Evolutionary conservation across 2,113 vertebrate species (phyloP).

Genomic region (Notothenia rossii): DNA sequence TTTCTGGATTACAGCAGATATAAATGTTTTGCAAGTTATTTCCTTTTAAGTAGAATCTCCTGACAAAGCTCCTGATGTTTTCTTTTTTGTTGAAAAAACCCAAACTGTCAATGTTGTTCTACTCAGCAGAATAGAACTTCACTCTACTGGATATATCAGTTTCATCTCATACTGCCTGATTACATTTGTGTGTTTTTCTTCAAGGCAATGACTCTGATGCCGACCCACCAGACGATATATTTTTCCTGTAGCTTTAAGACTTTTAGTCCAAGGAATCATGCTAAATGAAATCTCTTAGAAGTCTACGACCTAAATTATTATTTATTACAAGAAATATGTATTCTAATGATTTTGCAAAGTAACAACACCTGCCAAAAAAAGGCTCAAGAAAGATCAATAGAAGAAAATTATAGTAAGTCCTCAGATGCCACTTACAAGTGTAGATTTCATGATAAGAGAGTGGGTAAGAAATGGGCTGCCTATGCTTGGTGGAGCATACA

Average conservation of each 20-base stretch:
- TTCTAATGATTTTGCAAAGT: neutral
- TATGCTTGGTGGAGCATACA: constrained; percentile 17
- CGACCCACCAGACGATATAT: neutral
- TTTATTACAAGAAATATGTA: too few relatives aligned
- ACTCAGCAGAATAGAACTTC: neutral
- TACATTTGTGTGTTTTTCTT: constrained; percentile 13
- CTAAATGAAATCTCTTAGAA: neutral
- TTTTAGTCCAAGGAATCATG: neutral
- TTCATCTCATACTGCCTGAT: constrained; percentile 13
- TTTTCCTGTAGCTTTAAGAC: neutral
- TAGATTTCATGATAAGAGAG: constrained; percentile 14
- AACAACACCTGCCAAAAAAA: neutral
- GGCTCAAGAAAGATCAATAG: neutral
- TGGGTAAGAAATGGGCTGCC: constrained; percentile 20
- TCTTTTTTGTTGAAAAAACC: neutral
- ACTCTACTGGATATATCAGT: constrained; percentile 3
- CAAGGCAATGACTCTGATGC: neutral
- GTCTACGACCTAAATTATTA: too few relatives aligned
- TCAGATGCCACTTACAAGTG: constrained; percentile 15
- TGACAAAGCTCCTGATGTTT: neutral
- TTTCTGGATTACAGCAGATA: too few relatives aligned
- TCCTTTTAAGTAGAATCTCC: neutral
- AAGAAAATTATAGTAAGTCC: neutral
- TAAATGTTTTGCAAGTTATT: neutral
- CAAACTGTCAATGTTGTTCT: neutral